Evolutionary conservation across 2,888 invertebrate species (phyloP).

Genomic region (Dynastes tityus): DNA sequence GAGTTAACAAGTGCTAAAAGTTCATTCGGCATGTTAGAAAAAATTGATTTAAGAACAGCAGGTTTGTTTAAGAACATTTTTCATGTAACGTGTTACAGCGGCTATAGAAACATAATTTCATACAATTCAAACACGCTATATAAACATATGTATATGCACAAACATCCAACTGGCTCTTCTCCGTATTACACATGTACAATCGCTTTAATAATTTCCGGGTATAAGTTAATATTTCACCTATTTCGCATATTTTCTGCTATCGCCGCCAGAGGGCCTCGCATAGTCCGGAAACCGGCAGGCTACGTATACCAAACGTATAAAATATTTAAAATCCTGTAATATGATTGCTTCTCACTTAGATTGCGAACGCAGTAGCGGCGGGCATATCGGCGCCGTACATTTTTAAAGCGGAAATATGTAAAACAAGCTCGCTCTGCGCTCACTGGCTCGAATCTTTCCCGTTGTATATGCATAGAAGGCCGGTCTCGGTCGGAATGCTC

Average conservation of each 20-base stretch:
- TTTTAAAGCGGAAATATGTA: conserved; percentile 27
- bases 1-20: too few relatives aligned
- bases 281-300: not conserved
- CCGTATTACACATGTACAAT: not conserved
- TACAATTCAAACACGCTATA: too few relatives aligned
- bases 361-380: not conserved
- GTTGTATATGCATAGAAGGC: not conserved
- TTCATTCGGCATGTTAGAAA: too few relatives aligned
- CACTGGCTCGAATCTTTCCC: not conserved
- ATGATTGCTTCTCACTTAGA: conserved; percentile 29
- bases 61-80: too few relatives aligned
- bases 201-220: not conserved
- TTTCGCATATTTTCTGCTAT: not conserved
- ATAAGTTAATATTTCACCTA: not conserved
- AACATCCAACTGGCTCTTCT: not conserved
- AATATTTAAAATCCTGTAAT: conserved; percentile 20
- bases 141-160: not conserved
- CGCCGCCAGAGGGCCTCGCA: not conserved
- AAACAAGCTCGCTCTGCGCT: conserved; percentile 5
- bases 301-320: not conserved
- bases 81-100: too few relatives aligned
- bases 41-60: too few relatives aligned
- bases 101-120: too few relatives aligned
- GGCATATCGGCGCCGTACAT: not conserved
- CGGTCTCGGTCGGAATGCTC: conserved; percentile 1